These are phyloP conservation scores for Porites evermanni DNA, from an alignment of 92 coral and sea anemone species.

Conservation along the genomic window DNA sequence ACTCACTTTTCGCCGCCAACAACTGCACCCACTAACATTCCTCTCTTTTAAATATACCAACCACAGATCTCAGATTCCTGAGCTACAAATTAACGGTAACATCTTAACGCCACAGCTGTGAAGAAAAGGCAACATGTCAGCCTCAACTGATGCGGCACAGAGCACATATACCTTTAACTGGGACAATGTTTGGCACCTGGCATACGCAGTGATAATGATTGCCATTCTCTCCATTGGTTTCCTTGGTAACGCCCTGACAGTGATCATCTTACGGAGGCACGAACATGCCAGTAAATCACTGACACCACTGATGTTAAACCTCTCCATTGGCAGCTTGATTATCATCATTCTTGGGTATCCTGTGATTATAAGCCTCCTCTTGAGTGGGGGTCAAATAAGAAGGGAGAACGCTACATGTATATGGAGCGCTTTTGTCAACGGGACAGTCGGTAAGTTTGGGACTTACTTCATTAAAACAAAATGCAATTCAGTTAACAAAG, in stretches of 20 bases:
- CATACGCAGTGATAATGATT: constrained; percentile 60
- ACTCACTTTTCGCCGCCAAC: too few relatives aligned
- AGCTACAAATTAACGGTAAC: not conserved
- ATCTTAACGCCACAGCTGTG: not conserved
- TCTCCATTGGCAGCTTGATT: constrained; percentile 54
- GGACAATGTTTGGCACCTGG: constrained; percentile 30
- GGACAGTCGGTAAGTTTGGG: constrained; percentile 41
- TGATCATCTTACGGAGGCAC: constrained; percentile 43
- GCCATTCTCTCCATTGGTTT: constrained; percentile 54
- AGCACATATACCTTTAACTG: not conserved
- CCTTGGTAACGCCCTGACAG: constrained; percentile 59
- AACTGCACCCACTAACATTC: too few relatives aligned
- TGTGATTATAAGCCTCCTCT: constrained; percentile 30
- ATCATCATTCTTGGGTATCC: constrained; percentile 72
- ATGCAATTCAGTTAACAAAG: too few relatives aligned
- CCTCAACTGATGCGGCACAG: not conserved
- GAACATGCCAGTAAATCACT: constrained; percentile 58
- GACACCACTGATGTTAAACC: constrained; percentile 64
- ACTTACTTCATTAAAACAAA: too few relatives aligned
- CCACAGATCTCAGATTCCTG: too few relatives aligned
- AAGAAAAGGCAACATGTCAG: constrained; percentile 11
- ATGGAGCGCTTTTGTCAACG: constrained; percentile 66
- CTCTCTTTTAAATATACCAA: too few relatives aligned
- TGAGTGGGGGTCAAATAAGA: constrained; percentile 20
- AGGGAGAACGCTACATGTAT: constrained; percentile 42